Base-by-base conservation (phyloP, 2,797 vertebrate species). In the Uromys caudimaculatus region DNA sequence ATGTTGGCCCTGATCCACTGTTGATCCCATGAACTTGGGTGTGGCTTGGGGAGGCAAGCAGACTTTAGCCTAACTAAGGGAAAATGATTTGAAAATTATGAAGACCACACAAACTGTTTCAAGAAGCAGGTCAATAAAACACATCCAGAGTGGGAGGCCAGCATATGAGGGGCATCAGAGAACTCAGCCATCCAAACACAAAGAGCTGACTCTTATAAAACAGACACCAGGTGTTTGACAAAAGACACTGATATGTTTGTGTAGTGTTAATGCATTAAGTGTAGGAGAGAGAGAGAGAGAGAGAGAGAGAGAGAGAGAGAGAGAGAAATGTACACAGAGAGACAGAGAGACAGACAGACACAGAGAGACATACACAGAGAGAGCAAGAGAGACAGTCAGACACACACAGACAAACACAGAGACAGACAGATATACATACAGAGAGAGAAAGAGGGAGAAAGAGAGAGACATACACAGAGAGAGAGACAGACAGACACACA, bases 221-320 rank as follows among this genome's bases (percentile, higher is more conserved):
- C 86, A 85, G 87, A 93, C 83, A 73, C 5, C 1, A 24, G 82
- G 13, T 3, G 4, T 60, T 91, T 94, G 93, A 95, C 62, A 52
- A 95, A 93, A 90, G 78, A 89, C 21, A 23, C 47, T 85, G 62
- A 50, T 64, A 75, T 69, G 95, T 97, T 67, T 90, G 54, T 73
- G n/a, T 41, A n/a, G 91, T 83, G 81, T 93, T 96, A 96, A 95
- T 94, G 75, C 87, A 89, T 62, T 71, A 27, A 71, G 24, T 58
- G 38, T 71, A 92, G 10, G 41, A 90, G 60, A 64, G n/a, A 56
- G 10, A 81, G 19, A 32, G 14, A 41, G 29, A 64, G 27, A 54
- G 35, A 35, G 83, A 24, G 79, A 16, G 71, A 75, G 21, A 75
- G 21, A 29, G 24, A 76, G 12, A 47, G 41, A 14, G 62, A 64